phyloP scores from a whole-genome alignment of 2,888 invertebrate species.

The Leucania comma region DNA sequence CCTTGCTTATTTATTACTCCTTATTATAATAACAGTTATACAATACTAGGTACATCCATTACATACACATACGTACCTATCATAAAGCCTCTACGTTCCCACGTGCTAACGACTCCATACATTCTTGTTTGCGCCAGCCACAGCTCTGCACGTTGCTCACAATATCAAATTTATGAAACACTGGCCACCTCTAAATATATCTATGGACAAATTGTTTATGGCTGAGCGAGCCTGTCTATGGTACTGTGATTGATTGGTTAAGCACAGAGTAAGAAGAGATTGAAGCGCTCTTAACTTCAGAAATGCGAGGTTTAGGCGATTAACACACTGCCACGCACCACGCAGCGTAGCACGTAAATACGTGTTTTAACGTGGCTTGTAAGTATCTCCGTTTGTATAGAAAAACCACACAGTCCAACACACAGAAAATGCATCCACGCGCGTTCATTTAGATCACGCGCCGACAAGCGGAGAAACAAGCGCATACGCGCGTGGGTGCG shows the following conservation, averaged over 20 bases:
- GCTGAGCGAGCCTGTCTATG: constrained; percentile 4
- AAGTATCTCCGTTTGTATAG: no score
- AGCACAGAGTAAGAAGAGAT: background rate
- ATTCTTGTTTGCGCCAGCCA: constrained; percentile 18
- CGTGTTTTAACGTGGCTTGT: no score
- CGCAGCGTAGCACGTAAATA: no score
- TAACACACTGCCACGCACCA: no score
- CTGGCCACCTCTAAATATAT: constrained; percentile 33
- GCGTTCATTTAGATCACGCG: no score
- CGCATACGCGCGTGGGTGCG: no score
- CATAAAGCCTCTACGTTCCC: background rate
- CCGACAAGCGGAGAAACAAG: no score
- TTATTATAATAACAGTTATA: background rate
- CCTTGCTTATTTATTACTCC: background rate
- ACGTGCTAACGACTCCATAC: constrained; percentile 4
- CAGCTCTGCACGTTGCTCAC: background rate
- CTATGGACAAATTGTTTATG: constrained; percentile 27
- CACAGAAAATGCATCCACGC: no score
- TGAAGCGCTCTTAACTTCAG: background rate
- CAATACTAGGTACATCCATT: background rate
- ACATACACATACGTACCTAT: background rate
- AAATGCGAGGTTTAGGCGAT: background rate
- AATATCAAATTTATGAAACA: constrained; percentile 34
- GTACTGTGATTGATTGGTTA: constrained; percentile 12
- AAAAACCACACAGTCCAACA: no score